A percentile compares a stretch with the other conserved stretches of the same genome.
Conservation (phyloP, 2,888 invertebrate species). For the Xanthorhoe spadicearia region DNA sequence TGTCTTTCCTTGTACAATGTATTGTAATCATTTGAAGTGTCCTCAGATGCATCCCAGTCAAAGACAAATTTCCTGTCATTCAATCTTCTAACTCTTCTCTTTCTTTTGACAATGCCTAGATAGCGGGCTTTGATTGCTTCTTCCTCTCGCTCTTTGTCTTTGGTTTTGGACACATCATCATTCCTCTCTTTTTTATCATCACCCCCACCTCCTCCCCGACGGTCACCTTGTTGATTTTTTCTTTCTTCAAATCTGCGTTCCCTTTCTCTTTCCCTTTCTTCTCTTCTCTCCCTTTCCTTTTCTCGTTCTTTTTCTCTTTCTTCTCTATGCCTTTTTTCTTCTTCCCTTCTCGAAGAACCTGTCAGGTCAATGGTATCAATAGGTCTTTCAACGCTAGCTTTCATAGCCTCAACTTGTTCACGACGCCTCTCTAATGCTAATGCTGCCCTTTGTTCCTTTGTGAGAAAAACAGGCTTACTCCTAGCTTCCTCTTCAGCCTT, state of each 20-base stretch:
- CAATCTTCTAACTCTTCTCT: slow-evolving; percentile 94
- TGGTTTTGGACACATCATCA: slow-evolving; percentile 84
- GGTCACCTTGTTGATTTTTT: slow-evolving; percentile 75
- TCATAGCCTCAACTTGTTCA: slow-evolving; percentile 93
- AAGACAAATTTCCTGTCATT: slow-evolving; percentile 99
- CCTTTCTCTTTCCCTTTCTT: slow-evolving; percentile 83
- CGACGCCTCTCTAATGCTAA: slow-evolving; percentile 95
- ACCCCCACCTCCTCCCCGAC: slow-evolving; percentile 68
- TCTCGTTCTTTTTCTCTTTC: slow-evolving; percentile 77
- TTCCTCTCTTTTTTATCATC: slow-evolving; percentile 77
- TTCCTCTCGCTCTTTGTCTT: slow-evolving; percentile 96
- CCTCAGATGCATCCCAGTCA: slow-evolving; percentile 99
- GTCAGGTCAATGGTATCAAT: slow-evolving; percentile 78
- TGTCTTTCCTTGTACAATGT: slow-evolving; percentile 98
- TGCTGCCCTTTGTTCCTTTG: slow-evolving; percentile 96
- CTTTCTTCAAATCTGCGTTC: slow-evolving; percentile 81
- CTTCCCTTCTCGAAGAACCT: slow-evolving; percentile 80
- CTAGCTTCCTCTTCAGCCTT: slow-evolving; percentile 97
- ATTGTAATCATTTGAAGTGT: slow-evolving; percentile 99
- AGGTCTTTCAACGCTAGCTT: slow-evolving; percentile 86
- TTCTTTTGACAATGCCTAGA: slow-evolving; percentile 96
- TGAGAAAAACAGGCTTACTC: slow-evolving; percentile 98
- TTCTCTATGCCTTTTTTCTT: slow-evolving; percentile 71
- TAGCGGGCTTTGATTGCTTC: slow-evolving; percentile 98
- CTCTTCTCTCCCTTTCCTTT: slow-evolving; percentile 84